A percentile compares a stretch with the other conserved stretches of the same genome.
phyloP scores from a whole-genome alignment of 2,113 vertebrate genomes.

The Nanger granti region DNA sequence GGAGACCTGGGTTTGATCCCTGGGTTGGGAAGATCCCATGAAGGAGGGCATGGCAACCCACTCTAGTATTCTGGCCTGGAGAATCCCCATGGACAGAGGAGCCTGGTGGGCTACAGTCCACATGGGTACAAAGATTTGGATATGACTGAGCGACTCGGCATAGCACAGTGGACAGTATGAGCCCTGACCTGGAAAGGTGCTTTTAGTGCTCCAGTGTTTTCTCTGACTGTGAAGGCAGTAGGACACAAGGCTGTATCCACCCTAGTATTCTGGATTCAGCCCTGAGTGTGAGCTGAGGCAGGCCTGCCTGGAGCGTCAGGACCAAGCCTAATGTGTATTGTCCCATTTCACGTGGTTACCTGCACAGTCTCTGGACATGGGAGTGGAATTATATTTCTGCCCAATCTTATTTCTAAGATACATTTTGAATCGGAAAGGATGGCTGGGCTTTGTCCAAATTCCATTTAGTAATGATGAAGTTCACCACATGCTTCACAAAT shows the following conservation, averaged over 20 bases:
- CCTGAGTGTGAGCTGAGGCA: not conserved
- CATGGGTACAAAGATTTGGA: not conserved
- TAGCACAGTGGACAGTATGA: not conserved
- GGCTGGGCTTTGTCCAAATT: not conserved
- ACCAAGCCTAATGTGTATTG: not conserved
- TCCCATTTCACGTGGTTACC: not conserved
- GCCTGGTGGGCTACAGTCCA: not conserved
- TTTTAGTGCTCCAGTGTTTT: not conserved
- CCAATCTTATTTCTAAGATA: not conserved
- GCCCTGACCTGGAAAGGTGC: not conserved
- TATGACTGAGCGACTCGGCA: not conserved
- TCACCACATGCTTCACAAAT: not conserved
- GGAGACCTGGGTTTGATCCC: not conserved
- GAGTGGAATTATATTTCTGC: not conserved
- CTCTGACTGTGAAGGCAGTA: not conserved
- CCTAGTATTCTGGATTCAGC: not conserved
- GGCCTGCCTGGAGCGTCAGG: not conserved
- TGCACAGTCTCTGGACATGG: not conserved
- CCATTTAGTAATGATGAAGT: not conserved
- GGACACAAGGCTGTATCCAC: not conserved
- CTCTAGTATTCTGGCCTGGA: not conserved
- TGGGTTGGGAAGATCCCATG: not conserved
- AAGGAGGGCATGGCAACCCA: not conserved
- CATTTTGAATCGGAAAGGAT: not conserved
- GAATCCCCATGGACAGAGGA: not conserved